Percentiles rank a stretch among this genome's conserved stretches.
Conservation (phyloP, 2,888 invertebrate genomes). For the Tenthredo mesomela region DNA sequence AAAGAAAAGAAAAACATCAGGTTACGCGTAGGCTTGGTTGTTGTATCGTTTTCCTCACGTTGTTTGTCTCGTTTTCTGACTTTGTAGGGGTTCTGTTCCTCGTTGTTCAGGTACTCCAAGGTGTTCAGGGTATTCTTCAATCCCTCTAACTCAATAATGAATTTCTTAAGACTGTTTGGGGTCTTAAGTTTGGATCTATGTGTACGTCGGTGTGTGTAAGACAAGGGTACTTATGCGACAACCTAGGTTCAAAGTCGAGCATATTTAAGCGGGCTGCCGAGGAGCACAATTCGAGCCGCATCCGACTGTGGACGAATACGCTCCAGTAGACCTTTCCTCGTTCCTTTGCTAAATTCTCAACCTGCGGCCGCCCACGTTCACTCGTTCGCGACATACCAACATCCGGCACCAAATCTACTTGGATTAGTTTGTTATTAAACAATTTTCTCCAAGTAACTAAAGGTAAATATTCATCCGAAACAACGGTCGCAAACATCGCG, state of each 20-base stretch:
- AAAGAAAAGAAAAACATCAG: not conserved
- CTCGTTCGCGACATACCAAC: conserved; percentile 49
- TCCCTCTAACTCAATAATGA: conserved; percentile 74
- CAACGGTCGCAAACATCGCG: not conserved
- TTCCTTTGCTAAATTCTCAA: conserved; percentile 64
- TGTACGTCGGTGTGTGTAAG: conserved; percentile 55
- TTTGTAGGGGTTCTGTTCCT: conserved; percentile 72
- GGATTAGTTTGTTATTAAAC: conserved; percentile 73
- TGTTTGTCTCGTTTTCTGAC: conserved; percentile 57
- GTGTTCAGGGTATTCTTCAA: conserved; percentile 70
- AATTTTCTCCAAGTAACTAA: conserved; percentile 72
- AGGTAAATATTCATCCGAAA: conserved; percentile 47
- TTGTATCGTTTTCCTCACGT: not conserved
- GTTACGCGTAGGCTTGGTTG: conserved; percentile 9
- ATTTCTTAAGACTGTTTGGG: conserved; percentile 76
- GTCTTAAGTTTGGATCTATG: conserved; percentile 67
- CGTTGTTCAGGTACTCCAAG: conserved; percentile 71
- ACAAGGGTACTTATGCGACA: conserved; percentile 69
- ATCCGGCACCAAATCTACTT: conserved; percentile 62
- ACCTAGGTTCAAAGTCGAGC: conserved; percentile 60
- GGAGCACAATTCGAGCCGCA: conserved; percentile 70
- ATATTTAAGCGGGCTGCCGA: conserved; percentile 70
- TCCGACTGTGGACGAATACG: conserved; percentile 70
- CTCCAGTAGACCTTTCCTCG: conserved; percentile 64
- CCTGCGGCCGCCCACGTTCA: conserved; percentile 60